phyloP scores from a whole-genome alignment of 2,113 vertebrate genomes.

The Corythornis vintsioides region DNA sequence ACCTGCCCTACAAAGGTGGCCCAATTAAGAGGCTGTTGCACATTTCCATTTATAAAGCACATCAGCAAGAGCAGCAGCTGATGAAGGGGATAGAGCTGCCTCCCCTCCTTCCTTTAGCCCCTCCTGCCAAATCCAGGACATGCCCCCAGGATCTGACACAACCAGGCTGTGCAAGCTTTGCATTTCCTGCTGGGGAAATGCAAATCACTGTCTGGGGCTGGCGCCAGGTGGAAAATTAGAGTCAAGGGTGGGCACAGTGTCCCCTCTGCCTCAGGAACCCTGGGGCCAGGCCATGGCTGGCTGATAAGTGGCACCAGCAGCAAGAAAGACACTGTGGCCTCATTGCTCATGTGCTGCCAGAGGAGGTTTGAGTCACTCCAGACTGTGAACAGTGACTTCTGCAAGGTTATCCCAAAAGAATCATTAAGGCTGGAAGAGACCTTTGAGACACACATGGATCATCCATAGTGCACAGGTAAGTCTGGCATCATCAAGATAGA shows the following conservation, averaged over 20 bases:
- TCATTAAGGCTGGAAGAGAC: neutral
- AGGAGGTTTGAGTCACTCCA: neutral
- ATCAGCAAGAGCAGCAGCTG: neutral
- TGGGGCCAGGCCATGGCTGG: neutral
- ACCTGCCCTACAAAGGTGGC: slow-evolving; percentile 28
- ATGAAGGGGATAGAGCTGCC: neutral
- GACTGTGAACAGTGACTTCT: neutral
- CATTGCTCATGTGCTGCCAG: rapidly evolving
- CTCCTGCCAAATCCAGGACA: slow-evolving; percentile 53
- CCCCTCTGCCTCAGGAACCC: neutral
- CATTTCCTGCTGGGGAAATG: neutral
- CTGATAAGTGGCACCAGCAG: neutral
- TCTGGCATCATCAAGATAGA: neutral
- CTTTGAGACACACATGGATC: neutral
- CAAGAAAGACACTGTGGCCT: neutral
- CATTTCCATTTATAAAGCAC: slow-evolving; percentile 45
- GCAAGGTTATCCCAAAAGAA: neutral
- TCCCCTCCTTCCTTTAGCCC: neutral
- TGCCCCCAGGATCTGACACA: neutral
- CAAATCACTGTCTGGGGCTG: neutral
- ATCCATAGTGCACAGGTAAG: no score
- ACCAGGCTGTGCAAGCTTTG: neutral
- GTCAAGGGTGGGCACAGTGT: neutral
- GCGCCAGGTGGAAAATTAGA: neutral
- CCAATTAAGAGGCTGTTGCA: slow-evolving; percentile 30